These are phyloP conservation scores for Caranx melampygus DNA, from an alignment of 2,113 vertebrate genomes.

Conservation along the genomic window DNA sequence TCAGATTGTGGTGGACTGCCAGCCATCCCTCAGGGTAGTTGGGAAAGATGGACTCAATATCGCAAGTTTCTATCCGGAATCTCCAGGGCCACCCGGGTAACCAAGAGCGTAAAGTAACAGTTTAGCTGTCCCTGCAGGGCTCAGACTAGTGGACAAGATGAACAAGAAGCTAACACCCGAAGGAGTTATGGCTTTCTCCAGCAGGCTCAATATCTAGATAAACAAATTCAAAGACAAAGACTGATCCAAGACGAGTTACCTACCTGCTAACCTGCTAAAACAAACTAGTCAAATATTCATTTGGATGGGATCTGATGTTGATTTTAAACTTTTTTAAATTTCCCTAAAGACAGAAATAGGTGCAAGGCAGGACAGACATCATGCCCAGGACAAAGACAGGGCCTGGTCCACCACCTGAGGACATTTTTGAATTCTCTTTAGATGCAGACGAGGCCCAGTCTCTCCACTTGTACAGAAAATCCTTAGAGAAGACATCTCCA, in stretches of 20 bases:
- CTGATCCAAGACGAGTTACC: conserved; percentile 18
- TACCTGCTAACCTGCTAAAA: neutral
- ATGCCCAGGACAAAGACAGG: conserved; percentile 71
- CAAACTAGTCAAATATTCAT: neutral
- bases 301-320: conserved; percentile 1
- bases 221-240: conserved; percentile 10
- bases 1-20: conserved; percentile 46
- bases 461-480: conserved; percentile 39
- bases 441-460: conserved; percentile 69
- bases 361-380: conserved; percentile 35
- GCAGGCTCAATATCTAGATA: conserved; percentile 15
- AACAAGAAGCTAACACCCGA: conserved; percentile 1
- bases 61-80: conserved; percentile 37
- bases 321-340: conserved; percentile 38
- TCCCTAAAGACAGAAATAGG: neutral
- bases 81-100: conserved; percentile 41
- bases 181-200: neutral
- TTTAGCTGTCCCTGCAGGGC: neutral
- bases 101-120: conserved; percentile 18
- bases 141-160: conserved; percentile 23
- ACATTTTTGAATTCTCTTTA: conserved; percentile 70
- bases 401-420: conserved; percentile 44
- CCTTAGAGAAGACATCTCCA: conserved; percentile 70
- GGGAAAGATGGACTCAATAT: conserved; percentile 55
- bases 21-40: conserved; percentile 51